These are phyloP conservation scores for Calliopum simillimum DNA, from an alignment of 2,888 invertebrate genomes.

Conservation along the genomic window DNA sequence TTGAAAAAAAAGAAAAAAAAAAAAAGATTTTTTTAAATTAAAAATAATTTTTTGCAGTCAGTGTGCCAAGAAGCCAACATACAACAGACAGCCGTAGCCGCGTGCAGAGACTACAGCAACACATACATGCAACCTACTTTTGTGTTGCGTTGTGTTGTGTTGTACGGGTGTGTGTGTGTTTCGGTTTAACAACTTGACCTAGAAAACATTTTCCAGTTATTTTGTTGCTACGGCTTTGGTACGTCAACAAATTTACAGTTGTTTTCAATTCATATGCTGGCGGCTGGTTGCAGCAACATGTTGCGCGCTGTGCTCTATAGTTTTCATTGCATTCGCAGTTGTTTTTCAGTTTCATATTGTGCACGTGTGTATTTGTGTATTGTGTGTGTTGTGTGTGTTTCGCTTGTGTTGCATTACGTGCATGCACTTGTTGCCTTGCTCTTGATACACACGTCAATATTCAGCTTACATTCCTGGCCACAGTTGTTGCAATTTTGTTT, in stretches of 20 bases:
- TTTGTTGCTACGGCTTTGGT: conserved; percentile 53
- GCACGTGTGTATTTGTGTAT: conserved; percentile 11
- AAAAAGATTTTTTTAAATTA: background rate
- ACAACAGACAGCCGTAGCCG: background rate
- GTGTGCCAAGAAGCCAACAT: background rate
- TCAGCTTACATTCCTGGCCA: conserved; percentile 37
- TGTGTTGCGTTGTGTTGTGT: background rate
- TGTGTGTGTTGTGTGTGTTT: background rate
- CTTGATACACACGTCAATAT: conserved; percentile 45
- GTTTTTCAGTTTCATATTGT: conserved; percentile 33
- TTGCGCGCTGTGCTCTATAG: conserved; percentile 37
- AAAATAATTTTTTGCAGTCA: background rate
- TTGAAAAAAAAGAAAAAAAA: background rate
- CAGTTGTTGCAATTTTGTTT: conserved; percentile 31
- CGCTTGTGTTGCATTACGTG: conserved; percentile 22
- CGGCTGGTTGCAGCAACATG: conserved; percentile 42
- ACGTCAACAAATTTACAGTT: conserved; percentile 58
- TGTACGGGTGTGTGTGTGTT: conserved; percentile 23
- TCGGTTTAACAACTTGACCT: conserved; percentile 63
- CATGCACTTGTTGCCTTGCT: conserved; percentile 51
- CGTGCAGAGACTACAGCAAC: conserved; percentile 16
- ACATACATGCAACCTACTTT: background rate
- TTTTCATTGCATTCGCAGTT: conserved; percentile 34
- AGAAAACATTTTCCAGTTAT: conserved; percentile 67
- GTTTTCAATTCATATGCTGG: conserved; percentile 31